Percentiles rank a stretch among this genome's conserved stretches.
These are phyloP conservation scores for Micrasema longulum DNA, from an alignment of 1,140 invertebrate genomes.

Conservation along the genomic window DNA sequence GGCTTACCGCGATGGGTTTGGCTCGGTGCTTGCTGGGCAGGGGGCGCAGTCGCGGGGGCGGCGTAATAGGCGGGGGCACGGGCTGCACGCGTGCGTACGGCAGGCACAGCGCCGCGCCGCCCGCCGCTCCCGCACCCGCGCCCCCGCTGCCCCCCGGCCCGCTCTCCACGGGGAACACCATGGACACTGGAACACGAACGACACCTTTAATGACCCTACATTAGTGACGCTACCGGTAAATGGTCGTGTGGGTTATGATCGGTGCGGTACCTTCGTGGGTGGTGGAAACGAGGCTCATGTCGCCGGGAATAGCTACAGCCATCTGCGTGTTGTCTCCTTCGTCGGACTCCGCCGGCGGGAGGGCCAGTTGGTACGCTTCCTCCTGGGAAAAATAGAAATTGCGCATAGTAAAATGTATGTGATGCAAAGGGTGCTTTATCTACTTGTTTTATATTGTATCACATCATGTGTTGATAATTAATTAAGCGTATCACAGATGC, in stretches of 20 bases:
- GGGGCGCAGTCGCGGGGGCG: conserved; percentile 42
- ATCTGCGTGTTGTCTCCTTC: conserved; percentile 50
- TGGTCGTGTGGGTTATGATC: not conserved
- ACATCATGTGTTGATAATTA: too few relatives aligned
- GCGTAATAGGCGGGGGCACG: conserved; percentile 51
- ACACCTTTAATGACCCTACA: not conserved
- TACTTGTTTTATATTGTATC: too few relatives aligned
- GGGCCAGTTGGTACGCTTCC: conserved; percentile 47
- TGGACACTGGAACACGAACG: conserved; percentile 37
- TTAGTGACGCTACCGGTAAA: not conserved
- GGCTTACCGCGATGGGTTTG: conserved; percentile 34
- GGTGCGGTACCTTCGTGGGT: conserved; percentile 47
- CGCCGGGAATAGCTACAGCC: conserved; percentile 55
- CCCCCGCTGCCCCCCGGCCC: conserved; percentile 54
- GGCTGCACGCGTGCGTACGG: conserved; percentile 55
- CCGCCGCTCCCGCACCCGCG: conserved; percentile 46
- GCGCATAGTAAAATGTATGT: too few relatives aligned
- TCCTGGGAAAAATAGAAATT: conserved; percentile 43
- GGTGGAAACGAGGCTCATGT: conserved; percentile 53
- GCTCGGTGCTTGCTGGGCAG: not conserved
- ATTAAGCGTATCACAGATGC: too few relatives aligned
- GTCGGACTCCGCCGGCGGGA: conserved; percentile 44
- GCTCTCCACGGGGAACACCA: conserved; percentile 45
- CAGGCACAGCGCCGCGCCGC: conserved; percentile 55
- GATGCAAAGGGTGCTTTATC: too few relatives aligned